Evolutionary conservation across 2,797 vertebrate species (phyloP).

Genomic region (Eidolon dupreanum): DNA sequence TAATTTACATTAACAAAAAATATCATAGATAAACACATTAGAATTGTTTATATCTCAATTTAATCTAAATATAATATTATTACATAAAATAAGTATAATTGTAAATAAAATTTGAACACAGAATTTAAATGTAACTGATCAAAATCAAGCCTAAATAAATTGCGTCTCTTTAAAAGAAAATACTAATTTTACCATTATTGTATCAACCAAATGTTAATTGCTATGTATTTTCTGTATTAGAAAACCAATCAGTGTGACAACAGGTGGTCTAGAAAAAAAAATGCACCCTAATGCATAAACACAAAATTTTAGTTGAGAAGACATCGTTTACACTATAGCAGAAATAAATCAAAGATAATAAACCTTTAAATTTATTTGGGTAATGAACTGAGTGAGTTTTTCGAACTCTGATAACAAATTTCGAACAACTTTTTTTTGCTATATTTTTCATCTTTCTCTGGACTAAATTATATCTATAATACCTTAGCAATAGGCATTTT

Average conservation of each 20-base stretch:
- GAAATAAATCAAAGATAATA: conserved; percentile 25
- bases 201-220: background rate
- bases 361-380: background rate
- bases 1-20: background rate
- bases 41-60: background rate
- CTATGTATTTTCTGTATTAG: background rate
- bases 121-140: background rate
- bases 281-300: background rate
- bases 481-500: background rate
- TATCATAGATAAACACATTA: background rate
- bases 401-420: background rate
- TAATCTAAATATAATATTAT: background rate
- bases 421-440: background rate
- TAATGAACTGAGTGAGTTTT: background rate
- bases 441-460: background rate
- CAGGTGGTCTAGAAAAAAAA: background rate
- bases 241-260: background rate
- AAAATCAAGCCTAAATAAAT: background rate
- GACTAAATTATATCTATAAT: background rate
- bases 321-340: background rate
- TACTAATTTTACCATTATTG: background rate
- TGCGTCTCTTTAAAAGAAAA: background rate
- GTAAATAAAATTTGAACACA: background rate
- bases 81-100: background rate
- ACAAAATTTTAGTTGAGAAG: background rate